Evolutionary conservation across 2,113 vertebrate species (phyloP).

Genomic region (Protomyctophum bolini): DNA sequence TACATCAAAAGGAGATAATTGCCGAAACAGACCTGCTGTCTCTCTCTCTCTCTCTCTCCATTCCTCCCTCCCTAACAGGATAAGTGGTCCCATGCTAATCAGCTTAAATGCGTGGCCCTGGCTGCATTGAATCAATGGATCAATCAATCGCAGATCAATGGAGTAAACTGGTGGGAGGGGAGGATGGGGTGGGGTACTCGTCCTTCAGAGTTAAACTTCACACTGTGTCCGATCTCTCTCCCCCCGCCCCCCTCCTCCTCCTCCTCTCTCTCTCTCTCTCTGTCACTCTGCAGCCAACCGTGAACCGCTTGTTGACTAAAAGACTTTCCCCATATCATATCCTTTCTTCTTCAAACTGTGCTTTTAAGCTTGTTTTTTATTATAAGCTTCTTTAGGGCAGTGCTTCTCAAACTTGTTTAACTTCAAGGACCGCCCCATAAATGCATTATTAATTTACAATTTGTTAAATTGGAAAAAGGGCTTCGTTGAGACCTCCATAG

Average conservation of each 20-base stretch:
- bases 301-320: conserved; percentile 9
- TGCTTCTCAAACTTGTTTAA: no score
- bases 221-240: neutral
- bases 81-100: conserved; percentile 72
- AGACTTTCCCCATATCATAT: conserved; percentile 40
- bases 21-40: conserved; percentile 56
- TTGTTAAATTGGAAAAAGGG: no score
- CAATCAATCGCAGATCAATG: conserved; percentile 63
- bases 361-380: no score
- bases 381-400: no score
- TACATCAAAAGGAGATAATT: conserved; percentile 46
- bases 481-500: no score
- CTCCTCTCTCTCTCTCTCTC: neutral
- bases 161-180: conserved; percentile 50
- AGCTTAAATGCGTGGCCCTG: conserved; percentile 63
- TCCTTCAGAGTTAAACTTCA: no score
- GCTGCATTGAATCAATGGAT: conserved; percentile 58
- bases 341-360: conserved; percentile 32
- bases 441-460: no score
- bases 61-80: conserved; percentile 64
- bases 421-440: no score
- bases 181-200: neutral
- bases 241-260: conserved; percentile 2
- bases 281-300: neutral
- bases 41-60: conserved; percentile 20